Evolutionary conservation across 2,797 vertebrate species (phyloP), one percentile per base, ranked within the genome.

Genomic region (Xiphorhynchus erythropygius): DNA sequence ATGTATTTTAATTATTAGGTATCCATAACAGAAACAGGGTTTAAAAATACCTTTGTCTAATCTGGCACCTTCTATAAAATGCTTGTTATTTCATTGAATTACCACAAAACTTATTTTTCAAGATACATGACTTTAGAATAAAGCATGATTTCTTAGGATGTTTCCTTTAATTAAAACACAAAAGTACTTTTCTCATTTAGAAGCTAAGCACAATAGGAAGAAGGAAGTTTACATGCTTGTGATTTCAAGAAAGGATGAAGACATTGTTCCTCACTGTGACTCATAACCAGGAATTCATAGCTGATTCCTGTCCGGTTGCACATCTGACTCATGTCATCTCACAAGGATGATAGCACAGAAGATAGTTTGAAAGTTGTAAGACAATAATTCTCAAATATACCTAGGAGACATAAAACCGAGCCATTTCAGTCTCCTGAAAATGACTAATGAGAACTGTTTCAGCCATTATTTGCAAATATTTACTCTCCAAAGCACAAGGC

Each of bases 251-350:
- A 67, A 84, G 60, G 87, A 97, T 87, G 80, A 96, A 93, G 79
- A 88, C 52, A 89, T 92, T 97, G 84, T 84, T 84, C 63, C 69
- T 57, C 56, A 67, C 70, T 62, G 22, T 97, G 87, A 96, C 76
- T 97, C 74, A 89, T 65, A 81, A 90, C 95, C 79, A 97, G 92
- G 88, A 97, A 97, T 96, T 92, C 87, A 95, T n/a, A 32, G 71
- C 52, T 53, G 86, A 96, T 96, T 97, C 90, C 90, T 94, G 91
- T 79, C 89, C 56, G 80, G 67, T 39, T 74, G 57, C 4, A 92
- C n/a, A 86, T 88, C 67, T 96, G 80, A 94, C 86, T 93, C 59
- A 93, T 68, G 84, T 94, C 86, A 91, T 96, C 63, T 92, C 65
- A 71, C 30, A 75, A 84, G 50, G 24, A 53, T 42, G 35, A 39